phyloP scores from a whole-genome alignment of 2,113 vertebrate genomes.

The Zosterops hypoxanthus region DNA sequence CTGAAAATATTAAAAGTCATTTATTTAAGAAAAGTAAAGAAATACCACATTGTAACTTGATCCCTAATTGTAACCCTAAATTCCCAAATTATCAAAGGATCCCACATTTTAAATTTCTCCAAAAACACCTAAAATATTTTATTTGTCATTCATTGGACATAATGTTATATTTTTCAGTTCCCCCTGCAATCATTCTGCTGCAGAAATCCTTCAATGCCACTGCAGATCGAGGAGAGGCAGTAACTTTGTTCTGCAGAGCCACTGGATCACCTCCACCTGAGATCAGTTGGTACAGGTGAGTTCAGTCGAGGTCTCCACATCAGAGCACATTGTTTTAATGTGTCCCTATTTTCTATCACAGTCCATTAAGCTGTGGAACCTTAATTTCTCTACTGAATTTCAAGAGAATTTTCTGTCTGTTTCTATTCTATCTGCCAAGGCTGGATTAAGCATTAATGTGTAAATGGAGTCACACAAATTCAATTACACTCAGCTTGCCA shows the following conservation, averaged over 20 bases:
- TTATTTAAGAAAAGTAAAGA: background rate
- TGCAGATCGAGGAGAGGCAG: conserved; percentile 89
- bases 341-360: accelerated
- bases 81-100: background rate
- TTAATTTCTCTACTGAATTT: background rate
- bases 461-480: background rate
- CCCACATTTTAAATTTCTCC: background rate
- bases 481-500: background rate
- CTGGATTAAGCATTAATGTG: background rate
- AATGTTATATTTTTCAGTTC: conserved; percentile 77
- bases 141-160: background rate
- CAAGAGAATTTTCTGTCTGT: background rate
- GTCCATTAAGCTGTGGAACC: background rate
- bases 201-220: conserved; percentile 95
- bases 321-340: background rate
- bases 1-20: background rate
- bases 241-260: conserved; percentile 89
- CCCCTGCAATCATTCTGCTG: conserved; percentile 83
- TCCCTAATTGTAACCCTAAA: background rate
- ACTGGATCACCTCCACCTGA: conserved; percentile 89
- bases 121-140: background rate
- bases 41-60: background rate
- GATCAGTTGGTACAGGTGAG: conserved; percentile 93
- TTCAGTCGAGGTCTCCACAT: background rate
- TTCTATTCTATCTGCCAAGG: background rate